phyloP scores from a whole-genome alignment of 2,797 vertebrate species.

The Pachyuromys duprasi region DNA sequence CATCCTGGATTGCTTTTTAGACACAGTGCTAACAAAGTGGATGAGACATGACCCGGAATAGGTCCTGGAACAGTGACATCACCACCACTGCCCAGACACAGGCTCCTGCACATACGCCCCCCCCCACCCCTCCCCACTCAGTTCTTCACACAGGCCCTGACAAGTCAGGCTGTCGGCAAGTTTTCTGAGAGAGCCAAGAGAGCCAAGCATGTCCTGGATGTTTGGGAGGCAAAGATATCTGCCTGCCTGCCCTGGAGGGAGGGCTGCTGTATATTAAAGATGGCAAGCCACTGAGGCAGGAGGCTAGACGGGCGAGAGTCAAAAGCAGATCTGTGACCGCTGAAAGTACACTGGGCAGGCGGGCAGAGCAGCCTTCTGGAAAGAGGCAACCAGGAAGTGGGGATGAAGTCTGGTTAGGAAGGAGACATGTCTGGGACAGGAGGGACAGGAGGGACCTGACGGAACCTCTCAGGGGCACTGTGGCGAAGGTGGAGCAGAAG shows the following conservation, averaged over 20 bases:
- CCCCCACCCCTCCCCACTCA: background rate
- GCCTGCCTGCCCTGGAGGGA: background rate
- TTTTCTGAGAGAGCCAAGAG: background rate
- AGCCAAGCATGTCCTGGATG: background rate
- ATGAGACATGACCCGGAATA: background rate
- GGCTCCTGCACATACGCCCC: rapidly evolving
- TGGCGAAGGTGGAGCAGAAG: background rate
- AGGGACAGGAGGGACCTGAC: background rate
- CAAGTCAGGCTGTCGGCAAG: slow-evolving; percentile 51
- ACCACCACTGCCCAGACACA: background rate
- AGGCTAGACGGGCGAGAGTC: background rate
- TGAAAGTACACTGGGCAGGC: background rate
- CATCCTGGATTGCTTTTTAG: slow-evolving; percentile 39
- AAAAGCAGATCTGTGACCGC: background rate
- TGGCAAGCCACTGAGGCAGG: background rate
- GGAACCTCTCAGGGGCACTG: background rate
- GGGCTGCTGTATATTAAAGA: background rate
- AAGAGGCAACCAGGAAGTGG: background rate
- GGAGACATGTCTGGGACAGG: background rate
- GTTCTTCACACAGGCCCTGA: slow-evolving; percentile 54
- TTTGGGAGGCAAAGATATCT: background rate
- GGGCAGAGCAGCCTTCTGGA: slow-evolving; percentile 7
- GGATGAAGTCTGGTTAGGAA: background rate
- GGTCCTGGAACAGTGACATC: background rate
- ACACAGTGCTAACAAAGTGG: slow-evolving; percentile 4